phyloP scores from a whole-genome alignment of 2,113 vertebrate genomes.

The Saccopteryx bilineata region DNA sequence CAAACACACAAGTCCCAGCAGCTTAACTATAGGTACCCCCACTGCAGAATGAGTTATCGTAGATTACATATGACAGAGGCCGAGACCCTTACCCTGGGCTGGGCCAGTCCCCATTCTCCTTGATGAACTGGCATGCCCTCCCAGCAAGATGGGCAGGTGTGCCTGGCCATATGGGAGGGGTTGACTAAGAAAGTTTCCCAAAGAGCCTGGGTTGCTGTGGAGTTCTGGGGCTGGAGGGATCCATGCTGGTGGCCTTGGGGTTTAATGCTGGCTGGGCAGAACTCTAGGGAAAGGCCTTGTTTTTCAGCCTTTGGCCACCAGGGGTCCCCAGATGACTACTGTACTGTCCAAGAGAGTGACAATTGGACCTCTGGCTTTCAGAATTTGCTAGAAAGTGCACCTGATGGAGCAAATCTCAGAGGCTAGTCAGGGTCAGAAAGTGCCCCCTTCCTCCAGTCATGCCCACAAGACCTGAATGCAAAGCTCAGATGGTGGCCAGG shows the following conservation, averaged over 20 bases:
- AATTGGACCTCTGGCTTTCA: background rate
- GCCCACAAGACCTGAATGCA: background rate
- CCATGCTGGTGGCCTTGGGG: background rate
- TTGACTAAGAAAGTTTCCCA: background rate
- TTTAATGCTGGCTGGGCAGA: background rate
- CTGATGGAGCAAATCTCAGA: slow-evolving; percentile 61
- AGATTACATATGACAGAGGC: background rate
- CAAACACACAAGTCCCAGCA: background rate
- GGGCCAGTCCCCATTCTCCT: background rate
- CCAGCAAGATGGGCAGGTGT: background rate
- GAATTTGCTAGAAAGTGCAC: slow-evolving; percentile 71
- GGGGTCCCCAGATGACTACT: slow-evolving; percentile 67
- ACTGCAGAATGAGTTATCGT: background rate
- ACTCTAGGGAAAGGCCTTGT: background rate
- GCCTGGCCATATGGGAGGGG: background rate
- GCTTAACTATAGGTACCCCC: background rate
- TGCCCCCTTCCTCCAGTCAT: background rate
- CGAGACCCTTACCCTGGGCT: background rate
- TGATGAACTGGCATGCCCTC: background rate
- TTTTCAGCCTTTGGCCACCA: slow-evolving; percentile 70
- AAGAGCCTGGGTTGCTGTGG: background rate
- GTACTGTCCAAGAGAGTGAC: background rate
- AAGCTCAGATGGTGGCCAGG: background rate
- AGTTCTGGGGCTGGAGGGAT: background rate
- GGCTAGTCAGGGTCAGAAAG: background rate